phyloP scores from a whole-genome alignment of 2,888 invertebrate genomes.

The Drosophila lacicola region DNA sequence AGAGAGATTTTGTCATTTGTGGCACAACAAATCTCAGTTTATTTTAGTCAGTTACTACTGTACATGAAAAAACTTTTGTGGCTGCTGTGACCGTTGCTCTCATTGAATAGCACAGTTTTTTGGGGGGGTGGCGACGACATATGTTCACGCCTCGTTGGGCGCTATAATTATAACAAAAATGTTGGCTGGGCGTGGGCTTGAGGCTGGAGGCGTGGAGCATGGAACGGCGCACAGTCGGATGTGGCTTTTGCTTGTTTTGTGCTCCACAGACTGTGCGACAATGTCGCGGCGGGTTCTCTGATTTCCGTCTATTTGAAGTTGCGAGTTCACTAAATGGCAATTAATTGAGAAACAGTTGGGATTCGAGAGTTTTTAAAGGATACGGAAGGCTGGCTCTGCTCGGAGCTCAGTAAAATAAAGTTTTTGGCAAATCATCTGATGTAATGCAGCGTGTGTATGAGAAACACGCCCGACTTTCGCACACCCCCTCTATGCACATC shows the following conservation, averaged over 20 bases:
- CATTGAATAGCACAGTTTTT: conserved; percentile 10
- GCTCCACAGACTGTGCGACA: conserved; percentile 6
- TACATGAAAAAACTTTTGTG: conserved; percentile 42
- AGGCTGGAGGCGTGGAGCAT: background rate
- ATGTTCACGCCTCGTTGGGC: conserved; percentile 77
- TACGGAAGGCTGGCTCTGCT: background rate
- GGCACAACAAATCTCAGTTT: background rate
- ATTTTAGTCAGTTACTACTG: conserved; percentile 21
- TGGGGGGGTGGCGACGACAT: conserved; percentile 50
- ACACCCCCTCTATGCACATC: conserved; percentile 3
- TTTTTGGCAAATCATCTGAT: conserved; percentile 32
- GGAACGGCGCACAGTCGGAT: conserved; percentile 14
- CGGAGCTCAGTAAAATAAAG: background rate
- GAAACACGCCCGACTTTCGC: background rate
- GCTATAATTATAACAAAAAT: conserved; percentile 74
- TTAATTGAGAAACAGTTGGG: conserved; percentile 52
- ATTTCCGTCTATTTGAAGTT: conserved; percentile 34
- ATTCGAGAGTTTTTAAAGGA: background rate
- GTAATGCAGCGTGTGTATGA: conserved; percentile 14
- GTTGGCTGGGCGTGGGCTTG: conserved; percentile 8
- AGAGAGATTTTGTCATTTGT: background rate
- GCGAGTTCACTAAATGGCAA: conserved; percentile 57
- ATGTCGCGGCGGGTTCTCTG: conserved; percentile 14
- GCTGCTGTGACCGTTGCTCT: conserved; percentile 19
- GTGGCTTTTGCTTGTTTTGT: conserved; percentile 20